These are phyloP conservation scores for Xyrauchen texanus DNA, from an alignment of 2,113 vertebrate species.

Conservation along the genomic window DNA sequence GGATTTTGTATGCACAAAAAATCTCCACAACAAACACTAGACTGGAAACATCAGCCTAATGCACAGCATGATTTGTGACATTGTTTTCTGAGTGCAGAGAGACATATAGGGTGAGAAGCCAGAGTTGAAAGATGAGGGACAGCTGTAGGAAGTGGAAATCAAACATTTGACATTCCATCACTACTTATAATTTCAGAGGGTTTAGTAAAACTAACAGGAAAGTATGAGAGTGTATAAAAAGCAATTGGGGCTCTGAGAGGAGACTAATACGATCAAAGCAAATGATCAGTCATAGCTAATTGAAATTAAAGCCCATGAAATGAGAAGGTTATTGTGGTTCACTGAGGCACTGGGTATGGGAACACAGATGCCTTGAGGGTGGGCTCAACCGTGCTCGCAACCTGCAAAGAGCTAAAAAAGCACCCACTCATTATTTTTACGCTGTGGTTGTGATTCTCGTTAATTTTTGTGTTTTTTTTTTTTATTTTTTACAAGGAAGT, in stretches of 20 bases:
- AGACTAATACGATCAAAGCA: slow-evolving; percentile 63
- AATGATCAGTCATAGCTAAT: slow-evolving; percentile 62
- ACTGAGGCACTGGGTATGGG: slow-evolving; percentile 36
- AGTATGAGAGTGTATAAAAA: slow-evolving; percentile 51
- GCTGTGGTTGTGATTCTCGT: not conserved
- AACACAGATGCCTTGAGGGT: slow-evolving; percentile 32
- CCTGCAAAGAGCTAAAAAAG: not conserved
- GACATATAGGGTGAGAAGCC: too few species aligned
- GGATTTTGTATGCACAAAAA: not conserved
- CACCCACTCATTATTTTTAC: not conserved
- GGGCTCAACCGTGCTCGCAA: not conserved
- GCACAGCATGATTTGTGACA: too few species aligned
- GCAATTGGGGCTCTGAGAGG: slow-evolving; percentile 42
- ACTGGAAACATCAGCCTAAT: too few species aligned
- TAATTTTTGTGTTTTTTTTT: not conserved
- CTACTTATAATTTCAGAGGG: slow-evolving; percentile 55
- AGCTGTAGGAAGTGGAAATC: slow-evolving; percentile 44
- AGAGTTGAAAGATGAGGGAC: not conserved
- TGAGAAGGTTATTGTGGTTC: slow-evolving; percentile 35
- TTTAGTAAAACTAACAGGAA: slow-evolving; percentile 65
- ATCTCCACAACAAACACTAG: not conserved
- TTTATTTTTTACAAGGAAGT: slow-evolving; percentile 22
- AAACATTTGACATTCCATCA: slow-evolving; percentile 53
- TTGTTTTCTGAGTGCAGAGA: too few species aligned
- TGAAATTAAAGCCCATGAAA: slow-evolving; percentile 67